Evolutionary conservation across 1,140 invertebrate species (phyloP).

Genomic region (Drepana arcuata): DNA sequence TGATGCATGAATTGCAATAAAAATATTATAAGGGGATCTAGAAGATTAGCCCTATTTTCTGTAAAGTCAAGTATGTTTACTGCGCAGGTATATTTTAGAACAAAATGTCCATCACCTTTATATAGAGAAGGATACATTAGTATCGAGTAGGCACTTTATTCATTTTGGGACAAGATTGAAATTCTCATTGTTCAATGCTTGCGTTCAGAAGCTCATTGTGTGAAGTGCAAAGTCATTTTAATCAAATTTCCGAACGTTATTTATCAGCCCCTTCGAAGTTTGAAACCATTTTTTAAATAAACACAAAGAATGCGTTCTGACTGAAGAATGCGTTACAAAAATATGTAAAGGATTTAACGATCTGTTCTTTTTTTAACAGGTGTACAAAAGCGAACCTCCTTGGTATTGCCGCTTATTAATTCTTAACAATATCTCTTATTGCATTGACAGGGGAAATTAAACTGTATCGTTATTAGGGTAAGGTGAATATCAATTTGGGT

Average conservation of each 20-base stretch:
- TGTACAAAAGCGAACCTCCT: conserved; percentile 18
- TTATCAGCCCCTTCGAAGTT: conserved; percentile 21
- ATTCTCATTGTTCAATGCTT: too few species aligned
- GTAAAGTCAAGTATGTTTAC: too few species aligned
- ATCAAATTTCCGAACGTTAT: conserved; percentile 25
- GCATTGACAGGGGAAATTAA: neutral
- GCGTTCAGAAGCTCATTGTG: conserved; percentile 25
- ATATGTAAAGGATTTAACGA: conserved; percentile 39
- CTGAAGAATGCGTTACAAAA: conserved; percentile 49
- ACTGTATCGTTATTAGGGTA: conserved; percentile 2
- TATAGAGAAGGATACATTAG: too few species aligned
- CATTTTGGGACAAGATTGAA: too few species aligned
- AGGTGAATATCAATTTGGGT: conserved; percentile 7
- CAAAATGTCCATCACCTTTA: too few species aligned
- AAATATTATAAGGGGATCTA: too few species aligned
- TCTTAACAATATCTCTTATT: neutral
- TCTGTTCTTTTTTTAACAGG: conserved; percentile 30
- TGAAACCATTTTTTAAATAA: conserved; percentile 35
- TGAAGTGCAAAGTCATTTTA: conserved; percentile 24
- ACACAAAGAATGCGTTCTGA: conserved; percentile 30
- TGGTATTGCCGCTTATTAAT: neutral
- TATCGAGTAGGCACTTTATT: too few species aligned
- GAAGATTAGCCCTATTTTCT: too few species aligned
- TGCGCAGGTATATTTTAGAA: too few species aligned
- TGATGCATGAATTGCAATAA: too few species aligned